These are phyloP conservation scores for Andrena hattorfiana DNA, from an alignment of 2,888 invertebrate species.

Conservation along the genomic window DNA sequence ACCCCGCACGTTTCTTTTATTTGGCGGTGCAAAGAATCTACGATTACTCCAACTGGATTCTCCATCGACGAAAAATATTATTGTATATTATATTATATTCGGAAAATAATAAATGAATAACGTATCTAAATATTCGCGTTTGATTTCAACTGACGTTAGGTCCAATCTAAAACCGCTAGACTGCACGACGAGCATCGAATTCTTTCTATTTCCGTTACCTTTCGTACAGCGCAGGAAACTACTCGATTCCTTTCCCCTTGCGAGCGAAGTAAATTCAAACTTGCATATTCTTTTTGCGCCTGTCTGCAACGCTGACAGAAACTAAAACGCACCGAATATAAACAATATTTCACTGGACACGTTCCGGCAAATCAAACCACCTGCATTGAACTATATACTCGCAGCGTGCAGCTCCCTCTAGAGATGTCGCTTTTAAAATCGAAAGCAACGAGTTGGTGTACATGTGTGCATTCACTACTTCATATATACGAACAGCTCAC, in stretches of 20 bases:
- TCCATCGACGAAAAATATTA: slow-evolving; percentile 3
- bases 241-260: no score
- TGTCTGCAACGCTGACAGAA: no score
- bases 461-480: not conserved
- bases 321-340: no score
- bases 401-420: slow-evolving; percentile 30
- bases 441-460: not conserved
- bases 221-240: no score
- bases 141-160: not conserved
- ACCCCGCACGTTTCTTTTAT: not conserved
- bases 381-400: not conserved
- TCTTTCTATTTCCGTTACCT: not conserved
- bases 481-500: slow-evolving; percentile 11
- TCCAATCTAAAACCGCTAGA: not conserved
- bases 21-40: not conserved
- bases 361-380: not conserved
- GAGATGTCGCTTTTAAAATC: slow-evolving; percentile 41
- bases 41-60: not conserved
- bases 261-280: no score
- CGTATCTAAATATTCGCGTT: not conserved
- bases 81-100: slow-evolving; percentile 2
- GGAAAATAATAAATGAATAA: slow-evolving; percentile 30
- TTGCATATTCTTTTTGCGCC: no score
- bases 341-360: no score
- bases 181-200: not conserved